Evolutionary conservation across 2,888 invertebrate species (phyloP).

Genomic region (Thymelicus lineola): DNA sequence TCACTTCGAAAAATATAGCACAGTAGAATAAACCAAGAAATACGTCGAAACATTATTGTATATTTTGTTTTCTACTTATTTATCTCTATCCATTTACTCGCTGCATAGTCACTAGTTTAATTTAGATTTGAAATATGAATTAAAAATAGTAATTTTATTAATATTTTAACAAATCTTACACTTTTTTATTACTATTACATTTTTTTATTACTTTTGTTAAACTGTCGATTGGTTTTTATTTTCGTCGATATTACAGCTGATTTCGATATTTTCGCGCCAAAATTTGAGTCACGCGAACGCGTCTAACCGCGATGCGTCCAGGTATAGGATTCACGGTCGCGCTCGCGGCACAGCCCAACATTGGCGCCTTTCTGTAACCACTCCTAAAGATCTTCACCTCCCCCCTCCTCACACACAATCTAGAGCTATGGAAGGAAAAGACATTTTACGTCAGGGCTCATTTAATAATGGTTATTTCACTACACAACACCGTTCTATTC

Average conservation of each 20-base stretch:
- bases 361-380: constrained; percentile 49
- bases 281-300: constrained; percentile 49
- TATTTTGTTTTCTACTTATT: background rate
- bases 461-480: constrained; percentile 33
- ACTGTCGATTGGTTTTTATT: background rate
- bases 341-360: constrained; percentile 29
- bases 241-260: background rate
- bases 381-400: constrained; percentile 34
- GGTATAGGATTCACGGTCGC: constrained; percentile 33
- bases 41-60: constrained; percentile 44
- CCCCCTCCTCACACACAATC: constrained; percentile 40
- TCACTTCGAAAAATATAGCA: constrained; percentile 45
- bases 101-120: background rate
- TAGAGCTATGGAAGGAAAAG: background rate
- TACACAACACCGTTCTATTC: background rate
- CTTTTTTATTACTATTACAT: constrained; percentile 10
- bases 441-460: constrained; percentile 42
- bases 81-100: background rate
- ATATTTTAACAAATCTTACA: too few species aligned
- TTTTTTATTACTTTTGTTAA: constrained; percentile 23
- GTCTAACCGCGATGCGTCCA: constrained; percentile 61
- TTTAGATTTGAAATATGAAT: too few species aligned
- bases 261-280: constrained; percentile 43
- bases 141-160: too few species aligned
- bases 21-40: constrained; percentile 22